These are phyloP conservation scores for Tympanoctomys barrerae DNA, from an alignment of 2,797 vertebrate genomes.

Conservation along the genomic window DNA sequence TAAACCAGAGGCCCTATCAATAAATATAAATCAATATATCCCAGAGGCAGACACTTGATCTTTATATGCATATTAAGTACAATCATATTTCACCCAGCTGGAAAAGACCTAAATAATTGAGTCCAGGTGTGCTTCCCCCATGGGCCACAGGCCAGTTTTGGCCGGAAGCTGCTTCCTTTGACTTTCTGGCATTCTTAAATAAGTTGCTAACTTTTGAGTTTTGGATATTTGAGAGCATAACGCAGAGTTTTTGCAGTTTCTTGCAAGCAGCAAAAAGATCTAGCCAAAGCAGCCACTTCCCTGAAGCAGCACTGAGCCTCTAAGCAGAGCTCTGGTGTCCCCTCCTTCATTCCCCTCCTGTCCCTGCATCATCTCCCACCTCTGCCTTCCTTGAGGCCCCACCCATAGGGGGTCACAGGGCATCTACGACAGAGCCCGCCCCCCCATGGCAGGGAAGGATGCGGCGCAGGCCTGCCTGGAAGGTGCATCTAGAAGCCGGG, in stretches of 20 bases:
- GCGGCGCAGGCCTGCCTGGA: background rate
- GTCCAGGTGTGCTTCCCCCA: background rate
- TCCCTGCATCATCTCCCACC: background rate
- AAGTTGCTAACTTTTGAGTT: background rate
- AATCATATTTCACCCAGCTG: background rate
- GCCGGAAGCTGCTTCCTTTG: accelerated
- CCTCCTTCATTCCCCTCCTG: background rate
- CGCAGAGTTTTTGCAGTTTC: background rate
- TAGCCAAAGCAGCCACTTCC: background rate
- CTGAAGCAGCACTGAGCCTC: background rate
- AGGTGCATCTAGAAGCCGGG: background rate
- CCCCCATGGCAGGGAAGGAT: background rate
- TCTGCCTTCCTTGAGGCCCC: background rate
- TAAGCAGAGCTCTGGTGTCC: accelerated
- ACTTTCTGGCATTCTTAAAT: background rate
- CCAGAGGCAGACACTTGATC: slow-evolving; percentile 38
- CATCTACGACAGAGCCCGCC: background rate
- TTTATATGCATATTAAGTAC: background rate
- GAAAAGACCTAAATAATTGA: background rate
- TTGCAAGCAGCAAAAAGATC: background rate
- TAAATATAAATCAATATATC: slow-evolving; percentile 51
- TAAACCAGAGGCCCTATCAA: slow-evolving; percentile 50
- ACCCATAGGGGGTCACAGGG: accelerated
- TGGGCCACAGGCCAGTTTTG: background rate
- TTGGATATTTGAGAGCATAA: background rate